A percentile compares a stretch with the other conserved stretches of the same genome.
Evolutionary conservation across 2,113 vertebrate species (phyloP).

Genomic region (Ceratotherium simum): DNA sequence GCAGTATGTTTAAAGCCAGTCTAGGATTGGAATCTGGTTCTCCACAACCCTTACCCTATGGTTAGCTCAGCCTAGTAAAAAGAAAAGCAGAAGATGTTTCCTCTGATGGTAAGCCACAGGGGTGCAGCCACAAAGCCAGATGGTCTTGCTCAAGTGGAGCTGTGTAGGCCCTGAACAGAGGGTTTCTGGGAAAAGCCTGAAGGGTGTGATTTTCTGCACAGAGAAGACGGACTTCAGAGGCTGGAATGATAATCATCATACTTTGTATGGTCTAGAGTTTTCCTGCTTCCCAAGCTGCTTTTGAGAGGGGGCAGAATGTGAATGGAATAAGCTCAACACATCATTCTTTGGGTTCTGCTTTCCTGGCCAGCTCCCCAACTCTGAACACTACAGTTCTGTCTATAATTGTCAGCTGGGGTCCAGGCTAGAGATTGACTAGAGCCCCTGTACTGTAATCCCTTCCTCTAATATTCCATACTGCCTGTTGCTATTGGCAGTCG

Average conservation of each 20-base stretch:
- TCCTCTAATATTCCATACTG: neutral
- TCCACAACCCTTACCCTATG: neutral
- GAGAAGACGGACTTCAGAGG: constrained; percentile 16
- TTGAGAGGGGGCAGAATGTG: neutral
- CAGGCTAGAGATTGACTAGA: neutral
- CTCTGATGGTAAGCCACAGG: neutral
- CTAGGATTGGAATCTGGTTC: neutral
- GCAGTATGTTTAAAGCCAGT: neutral
- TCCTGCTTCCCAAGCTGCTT: neutral
- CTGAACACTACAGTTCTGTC: neutral
- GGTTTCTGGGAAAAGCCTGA: neutral
- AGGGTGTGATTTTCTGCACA: neutral
- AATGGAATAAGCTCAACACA: neutral
- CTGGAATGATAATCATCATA: neutral
- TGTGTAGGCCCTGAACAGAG: neutral
- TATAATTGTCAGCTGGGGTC: neutral
- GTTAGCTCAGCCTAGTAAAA: constrained; percentile 9
- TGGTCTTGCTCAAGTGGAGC: constrained; percentile 38
- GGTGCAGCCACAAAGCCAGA: neutral
- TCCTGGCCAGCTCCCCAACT: neutral
- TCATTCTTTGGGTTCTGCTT: neutral
- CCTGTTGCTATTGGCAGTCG: neutral
- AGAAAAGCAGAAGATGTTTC: neutral
- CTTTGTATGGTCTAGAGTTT: neutral
- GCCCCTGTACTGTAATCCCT: neutral